Base-by-base conservation (phyloP, 1,140 invertebrate genomes). In the Drosophila persimilis region DNA sequence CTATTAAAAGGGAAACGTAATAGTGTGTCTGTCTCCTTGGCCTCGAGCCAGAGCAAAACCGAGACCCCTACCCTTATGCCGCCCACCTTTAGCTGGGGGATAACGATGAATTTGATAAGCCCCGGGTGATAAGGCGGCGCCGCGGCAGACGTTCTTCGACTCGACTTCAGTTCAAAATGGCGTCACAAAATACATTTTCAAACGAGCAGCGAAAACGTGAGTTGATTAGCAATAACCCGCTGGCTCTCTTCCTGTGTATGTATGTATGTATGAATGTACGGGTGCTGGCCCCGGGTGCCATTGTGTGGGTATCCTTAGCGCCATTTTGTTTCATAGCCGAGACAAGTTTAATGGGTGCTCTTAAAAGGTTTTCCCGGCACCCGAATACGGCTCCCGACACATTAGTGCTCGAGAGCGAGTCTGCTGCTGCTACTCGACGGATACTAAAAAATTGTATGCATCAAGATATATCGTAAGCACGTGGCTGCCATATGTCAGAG, bases 201-300 rank as follows among this genome's bases (percentile, higher is more conserved):
- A 86, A 86, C 83, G 83, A 86, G 83, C 83, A 86, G 83, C 71
- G 83, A 86, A 86, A 83, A 86, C 83, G 83, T 86, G 83, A 88
- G 83, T 88, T 88, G 83, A 86, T 86, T 86, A 86, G 75, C 78
- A 86, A 86, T 81, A 77, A 76, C 64, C 74, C 59, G 48, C 45
- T 44, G 55, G 67, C 61, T 52, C 41, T 71, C 55, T 58, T 55
- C 53, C 53, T 54, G 47, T 51, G 47, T 61, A 45, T 61, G 63
- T 47, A 39, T 46, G n/a, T 45, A 20, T 46, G 48, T 41, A 20
- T 46, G 48, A 41, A 22, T 56, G 46, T 24, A 41, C 31, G 31
- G 11, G 31, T 35, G 31, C 9, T 35, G 31, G 1, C 9, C 9
- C 13, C n/a, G n/a, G n/a, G 35, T 39, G 35, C 35, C 35, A 39